Percentiles rank a stretch among this genome's conserved stretches.
Conservation (phyloP, 2,888 invertebrate genomes). For the Linhomoeus sp. region DNA sequence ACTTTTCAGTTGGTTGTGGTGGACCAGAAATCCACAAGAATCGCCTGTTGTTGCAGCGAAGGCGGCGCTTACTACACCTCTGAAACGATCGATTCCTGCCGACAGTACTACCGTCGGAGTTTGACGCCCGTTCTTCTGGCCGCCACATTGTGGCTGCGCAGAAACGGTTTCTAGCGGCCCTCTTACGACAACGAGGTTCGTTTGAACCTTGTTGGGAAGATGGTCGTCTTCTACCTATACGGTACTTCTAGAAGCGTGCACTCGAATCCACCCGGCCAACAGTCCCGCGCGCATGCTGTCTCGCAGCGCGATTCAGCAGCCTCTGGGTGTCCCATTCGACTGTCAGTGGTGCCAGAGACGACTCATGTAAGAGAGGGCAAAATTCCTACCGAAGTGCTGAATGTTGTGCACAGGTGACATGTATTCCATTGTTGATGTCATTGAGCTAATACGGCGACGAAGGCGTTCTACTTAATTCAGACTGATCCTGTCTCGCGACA, state of each 20-base stretch:
- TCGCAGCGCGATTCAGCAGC: background rate
- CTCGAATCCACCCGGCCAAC: background rate
- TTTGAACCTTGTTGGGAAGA: too few species aligned
- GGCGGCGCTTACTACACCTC: constrained; percentile 95
- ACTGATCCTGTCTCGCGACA: constrained; percentile 61
- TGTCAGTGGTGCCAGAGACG: constrained; percentile 55
- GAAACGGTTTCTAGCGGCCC: constrained; percentile 40
- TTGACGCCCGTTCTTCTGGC: constrained; percentile 93
- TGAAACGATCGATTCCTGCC: constrained; percentile 69
- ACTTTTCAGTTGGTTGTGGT: too few species aligned
- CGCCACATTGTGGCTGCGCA: constrained; percentile 60
- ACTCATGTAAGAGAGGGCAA: constrained; percentile 52
- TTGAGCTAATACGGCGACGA: background rate
- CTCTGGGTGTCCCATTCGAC: constrained; percentile 63
- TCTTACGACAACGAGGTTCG: background rate
- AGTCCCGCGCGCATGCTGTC: constrained; percentile 2
- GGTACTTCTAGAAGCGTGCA: too few species aligned
- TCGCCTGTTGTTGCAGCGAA: too few species aligned
- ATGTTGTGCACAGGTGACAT: constrained; percentile 60
- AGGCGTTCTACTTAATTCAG: constrained; percentile 24
- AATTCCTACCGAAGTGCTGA: constrained; percentile 88
- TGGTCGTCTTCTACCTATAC: too few species aligned
- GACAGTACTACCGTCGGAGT: constrained; percentile 70
- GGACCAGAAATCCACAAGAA: too few species aligned
- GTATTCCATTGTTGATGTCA: background rate